A percentile compares a stretch with the other conserved stretches of the same genome.
phyloP scores from a whole-genome alignment of 2,888 invertebrate genomes.

The Poecilus cupreus region DNA sequence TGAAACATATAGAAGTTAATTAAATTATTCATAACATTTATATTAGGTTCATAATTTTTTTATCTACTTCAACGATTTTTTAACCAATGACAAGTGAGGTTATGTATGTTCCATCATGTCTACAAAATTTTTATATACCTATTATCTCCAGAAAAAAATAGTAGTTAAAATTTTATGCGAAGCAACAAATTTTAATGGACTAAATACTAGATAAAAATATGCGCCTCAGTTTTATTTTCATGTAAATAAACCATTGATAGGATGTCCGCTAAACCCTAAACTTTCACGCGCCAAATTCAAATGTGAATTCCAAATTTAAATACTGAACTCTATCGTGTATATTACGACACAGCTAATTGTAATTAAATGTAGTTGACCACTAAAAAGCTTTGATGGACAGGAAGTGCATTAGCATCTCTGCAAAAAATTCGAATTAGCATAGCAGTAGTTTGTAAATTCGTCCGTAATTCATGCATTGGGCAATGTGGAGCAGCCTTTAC shows the following conservation, averaged over 20 bases:
- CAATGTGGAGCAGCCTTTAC: background rate
- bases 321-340: background rate
- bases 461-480: background rate
- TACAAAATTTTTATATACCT: too few species aligned
- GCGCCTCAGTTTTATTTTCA: background rate
- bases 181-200: too few species aligned
- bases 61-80: too few species aligned
- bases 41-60: too few species aligned
- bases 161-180: too few species aligned
- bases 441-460: constrained; percentile 1
- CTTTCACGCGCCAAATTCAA: background rate
- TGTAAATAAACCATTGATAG: background rate
- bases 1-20: too few species aligned
- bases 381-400: background rate
- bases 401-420: background rate
- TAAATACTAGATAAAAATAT: too few species aligned
- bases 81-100: too few species aligned
- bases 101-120: too few species aligned
- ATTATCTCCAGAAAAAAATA: too few species aligned
- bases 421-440: constrained; percentile 28
- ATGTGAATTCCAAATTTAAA: constrained; percentile 1
- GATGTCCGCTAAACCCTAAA: constrained; percentile 4
- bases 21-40: too few species aligned
- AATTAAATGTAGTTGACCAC: constrained; percentile 8
- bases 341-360: constrained; percentile 1